These are phyloP conservation scores for Gerris lacustris DNA, from an alignment of 2,888 invertebrate genomes.

Conservation along the genomic window DNA sequence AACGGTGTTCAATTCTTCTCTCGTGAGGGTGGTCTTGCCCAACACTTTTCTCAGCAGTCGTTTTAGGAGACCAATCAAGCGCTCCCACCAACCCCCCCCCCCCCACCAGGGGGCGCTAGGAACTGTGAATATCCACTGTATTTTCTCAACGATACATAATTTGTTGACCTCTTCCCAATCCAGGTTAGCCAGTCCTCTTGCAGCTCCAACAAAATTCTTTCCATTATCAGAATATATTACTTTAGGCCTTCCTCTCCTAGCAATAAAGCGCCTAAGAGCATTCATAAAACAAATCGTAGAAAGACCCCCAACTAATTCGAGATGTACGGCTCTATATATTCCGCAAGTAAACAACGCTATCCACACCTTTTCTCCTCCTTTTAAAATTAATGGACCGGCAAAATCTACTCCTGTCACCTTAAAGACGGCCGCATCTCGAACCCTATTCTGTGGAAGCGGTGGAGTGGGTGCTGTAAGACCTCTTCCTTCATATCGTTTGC, in stretches of 20 bases:
- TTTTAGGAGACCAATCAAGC: slow-evolving; percentile 15
- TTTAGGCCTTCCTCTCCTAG: slow-evolving; percentile 11
- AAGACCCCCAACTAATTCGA: slow-evolving; percentile 12
- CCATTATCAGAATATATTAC: slow-evolving; percentile 35
- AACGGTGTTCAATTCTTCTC: slow-evolving; percentile 19
- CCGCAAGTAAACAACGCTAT: slow-evolving; percentile 16
- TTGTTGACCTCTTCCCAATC: slow-evolving; percentile 38
- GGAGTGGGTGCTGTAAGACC: slow-evolving; percentile 24
- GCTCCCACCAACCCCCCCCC: slow-evolving; percentile 18
- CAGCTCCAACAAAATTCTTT: slow-evolving; percentile 35
- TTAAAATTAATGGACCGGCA: slow-evolving; percentile 35
- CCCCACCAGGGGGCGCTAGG: slow-evolving; percentile 34
- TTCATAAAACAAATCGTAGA: slow-evolving; percentile 9
- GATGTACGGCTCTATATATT: slow-evolving; percentile 16
- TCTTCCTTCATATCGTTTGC: slow-evolving; percentile 27
- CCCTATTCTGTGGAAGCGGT: slow-evolving; percentile 32
- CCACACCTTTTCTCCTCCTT: slow-evolving; percentile 17
- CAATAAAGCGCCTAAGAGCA: slow-evolving; percentile 14
- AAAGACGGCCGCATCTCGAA: slow-evolving; percentile 31
- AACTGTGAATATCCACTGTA: slow-evolving; percentile 35
- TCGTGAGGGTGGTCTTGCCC: slow-evolving; percentile 9
- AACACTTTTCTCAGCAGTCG: slow-evolving; percentile 15
- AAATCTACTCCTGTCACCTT: slow-evolving; percentile 35
- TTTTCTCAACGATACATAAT: slow-evolving; percentile 22
- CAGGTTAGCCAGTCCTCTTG: slow-evolving; percentile 40